phyloP scores from a whole-genome alignment of 2,888 invertebrate genomes.

The Merodon equestris region DNA sequence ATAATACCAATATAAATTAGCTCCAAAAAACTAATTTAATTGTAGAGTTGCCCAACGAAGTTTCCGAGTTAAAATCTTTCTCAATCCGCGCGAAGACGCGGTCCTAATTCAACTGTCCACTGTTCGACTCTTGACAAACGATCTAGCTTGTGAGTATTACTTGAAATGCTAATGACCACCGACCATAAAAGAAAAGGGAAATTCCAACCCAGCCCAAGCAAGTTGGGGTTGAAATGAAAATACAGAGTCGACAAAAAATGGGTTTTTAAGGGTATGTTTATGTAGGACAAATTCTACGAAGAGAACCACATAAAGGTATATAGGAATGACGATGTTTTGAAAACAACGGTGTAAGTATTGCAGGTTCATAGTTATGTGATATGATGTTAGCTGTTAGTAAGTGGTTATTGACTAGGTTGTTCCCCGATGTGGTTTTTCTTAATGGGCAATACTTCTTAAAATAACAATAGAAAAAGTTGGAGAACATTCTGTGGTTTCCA shows the following conservation, averaged over 20 bases:
- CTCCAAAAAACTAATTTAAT: neutral
- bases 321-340: no score
- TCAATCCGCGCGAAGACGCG: constrained; percentile 71
- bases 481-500: no score
- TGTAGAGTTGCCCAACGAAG: neutral
- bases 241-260: no score
- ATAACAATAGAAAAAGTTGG: no score
- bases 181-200: constrained; percentile 37
- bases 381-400: no score
- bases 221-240: constrained; percentile 26
- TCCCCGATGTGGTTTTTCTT: no score
- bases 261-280: no score
- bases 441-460: no score
- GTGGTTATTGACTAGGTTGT: no score
- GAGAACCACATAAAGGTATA: constrained; percentile 31
- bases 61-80: neutral
- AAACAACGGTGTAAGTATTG: no score
- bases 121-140: constrained; percentile 50
- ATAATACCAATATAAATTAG: no score
- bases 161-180: constrained; percentile 52
- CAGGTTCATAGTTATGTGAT: neutral
- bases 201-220: no score
- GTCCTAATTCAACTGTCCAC: constrained; percentile 75
- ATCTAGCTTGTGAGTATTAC: constrained; percentile 12
- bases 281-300: constrained; percentile 5